phyloP scores from a whole-genome alignment of 2,113 vertebrate genomes.

The Alosa alosa region DNA sequence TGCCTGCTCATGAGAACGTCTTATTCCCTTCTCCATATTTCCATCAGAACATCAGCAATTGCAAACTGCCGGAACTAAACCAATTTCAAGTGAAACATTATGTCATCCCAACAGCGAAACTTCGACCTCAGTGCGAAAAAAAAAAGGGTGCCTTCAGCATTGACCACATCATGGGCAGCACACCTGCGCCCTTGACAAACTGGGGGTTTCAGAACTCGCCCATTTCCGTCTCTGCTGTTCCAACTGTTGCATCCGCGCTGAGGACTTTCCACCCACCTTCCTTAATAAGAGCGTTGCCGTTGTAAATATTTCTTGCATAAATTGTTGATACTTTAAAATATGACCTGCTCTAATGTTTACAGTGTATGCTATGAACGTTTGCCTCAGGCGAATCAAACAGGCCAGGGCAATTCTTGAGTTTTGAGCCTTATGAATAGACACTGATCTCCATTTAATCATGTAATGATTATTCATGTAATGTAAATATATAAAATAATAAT shows the following conservation, averaged over 20 bases:
- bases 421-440: not conserved
- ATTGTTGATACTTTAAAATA: not conserved
- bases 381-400: not conserved
- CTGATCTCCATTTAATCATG: not conserved
- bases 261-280: not conserved
- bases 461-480: not conserved
- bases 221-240: not conserved
- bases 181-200: constrained; percentile 14
- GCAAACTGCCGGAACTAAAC: constrained; percentile 48
- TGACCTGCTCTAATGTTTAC: not conserved
- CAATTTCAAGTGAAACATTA: constrained; percentile 51
- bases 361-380: not conserved
- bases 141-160: constrained; percentile 78
- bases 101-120: constrained; percentile 17
- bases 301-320: not conserved
- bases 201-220: not conserved
- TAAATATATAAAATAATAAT: constrained; percentile 11
- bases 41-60: constrained; percentile 39
- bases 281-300: constrained; percentile 17
- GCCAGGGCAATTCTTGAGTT: not conserved
- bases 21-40: constrained; percentile 56
- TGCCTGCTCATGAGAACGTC: constrained; percentile 61
- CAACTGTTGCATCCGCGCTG: constrained; percentile 5
- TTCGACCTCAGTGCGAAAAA: constrained; percentile 36
- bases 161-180: constrained; percentile 73